Evolutionary conservation across 1,140 invertebrate genomes (phyloP).

Genomic region (Drosophila willistoni): DNA sequence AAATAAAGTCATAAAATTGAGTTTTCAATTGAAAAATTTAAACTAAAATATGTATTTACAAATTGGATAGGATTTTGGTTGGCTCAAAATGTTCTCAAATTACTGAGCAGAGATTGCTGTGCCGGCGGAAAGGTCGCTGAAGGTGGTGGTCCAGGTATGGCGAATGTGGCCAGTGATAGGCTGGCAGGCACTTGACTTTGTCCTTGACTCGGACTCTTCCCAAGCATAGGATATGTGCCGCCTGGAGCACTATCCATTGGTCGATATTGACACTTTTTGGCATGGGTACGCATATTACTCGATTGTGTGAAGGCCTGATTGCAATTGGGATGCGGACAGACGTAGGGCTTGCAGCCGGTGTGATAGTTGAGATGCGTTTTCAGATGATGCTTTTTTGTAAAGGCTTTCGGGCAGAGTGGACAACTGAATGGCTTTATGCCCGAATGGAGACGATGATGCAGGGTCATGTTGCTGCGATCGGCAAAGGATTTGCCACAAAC

Average conservation of each 20-base stretch:
- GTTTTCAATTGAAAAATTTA: not conserved
- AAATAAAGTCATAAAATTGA: not conserved
- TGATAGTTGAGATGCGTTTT: conserved; percentile 94
- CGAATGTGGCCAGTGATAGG: conserved; percentile 42
- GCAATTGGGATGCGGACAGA: conserved; percentile 89
- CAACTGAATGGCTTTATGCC: conserved; percentile 95
- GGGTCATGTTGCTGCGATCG: conserved; percentile 91
- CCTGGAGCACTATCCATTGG: conserved; percentile 53
- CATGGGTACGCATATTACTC: conserved; percentile 91
- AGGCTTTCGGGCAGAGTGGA: conserved; percentile 92
- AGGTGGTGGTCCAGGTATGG: conserved; percentile 42
- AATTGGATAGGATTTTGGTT: not conserved
- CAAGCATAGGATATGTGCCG: conserved; percentile 29
- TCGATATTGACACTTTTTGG: conserved; percentile 87
- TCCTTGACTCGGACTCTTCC: conserved; percentile 25
- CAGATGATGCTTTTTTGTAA: conserved; percentile 93
- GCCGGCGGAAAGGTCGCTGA: conserved; percentile 45
- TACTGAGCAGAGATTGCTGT: conserved; percentile 63
- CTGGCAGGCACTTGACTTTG: conserved; percentile 22
- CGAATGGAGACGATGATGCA: conserved; percentile 90
- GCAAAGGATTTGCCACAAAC: conserved; percentile 85
- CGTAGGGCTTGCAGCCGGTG: conserved; percentile 90
- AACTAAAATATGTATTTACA: not conserved
- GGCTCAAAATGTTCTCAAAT: conserved; percentile 54
- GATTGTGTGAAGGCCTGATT: conserved; percentile 90